phyloP scores from a whole-genome alignment of 2,113 vertebrate species.

The Prochilodus magdalenae region DNA sequence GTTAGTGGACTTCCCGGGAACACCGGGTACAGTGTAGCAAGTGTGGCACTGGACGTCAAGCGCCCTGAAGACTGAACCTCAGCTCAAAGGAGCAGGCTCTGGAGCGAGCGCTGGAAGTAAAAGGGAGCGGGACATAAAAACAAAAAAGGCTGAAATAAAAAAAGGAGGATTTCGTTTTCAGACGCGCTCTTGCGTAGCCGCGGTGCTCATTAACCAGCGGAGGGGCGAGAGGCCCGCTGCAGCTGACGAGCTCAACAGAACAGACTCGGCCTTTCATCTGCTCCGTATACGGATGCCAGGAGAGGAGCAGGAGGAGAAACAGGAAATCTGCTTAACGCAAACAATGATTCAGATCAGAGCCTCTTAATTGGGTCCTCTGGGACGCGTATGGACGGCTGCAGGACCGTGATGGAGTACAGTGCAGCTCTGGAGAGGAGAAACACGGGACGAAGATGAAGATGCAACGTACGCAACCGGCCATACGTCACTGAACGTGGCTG shows the following conservation, averaged over 20 bases:
- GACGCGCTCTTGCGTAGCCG: not conserved
- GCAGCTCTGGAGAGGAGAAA: too few species aligned
- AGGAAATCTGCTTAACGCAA: conserved; percentile 31
- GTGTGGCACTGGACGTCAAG: too few species aligned
- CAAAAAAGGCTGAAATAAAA: not conserved
- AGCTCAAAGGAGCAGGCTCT: too few species aligned
- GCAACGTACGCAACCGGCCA: too few species aligned
- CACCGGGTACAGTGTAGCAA: too few species aligned
- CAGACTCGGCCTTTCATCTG: conserved; percentile 35
- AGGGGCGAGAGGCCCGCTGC: conserved; percentile 20
- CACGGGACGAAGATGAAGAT: too few species aligned
- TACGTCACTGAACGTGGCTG: too few species aligned
- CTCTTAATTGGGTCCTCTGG: too few species aligned
- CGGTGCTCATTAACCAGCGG: conserved; percentile 36
- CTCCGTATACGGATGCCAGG: conserved; percentile 10
- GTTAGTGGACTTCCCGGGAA: too few species aligned
- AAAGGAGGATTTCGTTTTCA: not conserved
- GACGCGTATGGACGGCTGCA: too few species aligned
- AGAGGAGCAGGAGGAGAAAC: conserved; percentile 21
- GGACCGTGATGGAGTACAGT: too few species aligned
- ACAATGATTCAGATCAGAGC: conserved; percentile 29
- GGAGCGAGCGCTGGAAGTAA: not conserved
- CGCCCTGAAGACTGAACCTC: too few species aligned
- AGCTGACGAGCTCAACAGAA: conserved; percentile 39
- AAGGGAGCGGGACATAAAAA: conserved; percentile 23